These are phyloP conservation scores for Artemia franciscana DNA, from an alignment of 1,140 invertebrate genomes.

Conservation along the genomic window DNA sequence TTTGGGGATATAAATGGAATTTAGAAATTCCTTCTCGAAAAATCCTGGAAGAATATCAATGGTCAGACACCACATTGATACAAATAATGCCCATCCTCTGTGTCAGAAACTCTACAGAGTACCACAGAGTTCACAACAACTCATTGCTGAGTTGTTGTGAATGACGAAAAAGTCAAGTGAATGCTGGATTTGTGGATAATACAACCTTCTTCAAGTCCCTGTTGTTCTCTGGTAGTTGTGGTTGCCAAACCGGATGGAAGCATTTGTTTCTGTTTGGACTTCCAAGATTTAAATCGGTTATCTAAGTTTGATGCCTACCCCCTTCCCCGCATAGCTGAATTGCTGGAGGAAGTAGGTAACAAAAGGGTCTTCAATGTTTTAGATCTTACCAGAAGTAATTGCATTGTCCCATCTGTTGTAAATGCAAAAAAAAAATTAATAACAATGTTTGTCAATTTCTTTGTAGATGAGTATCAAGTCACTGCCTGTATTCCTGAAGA, in stretches of 20 bases:
- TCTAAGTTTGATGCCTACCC: constrained; percentile 25
- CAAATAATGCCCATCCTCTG: background rate
- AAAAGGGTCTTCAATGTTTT: too few relatives aligned
- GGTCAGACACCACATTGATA: background rate
- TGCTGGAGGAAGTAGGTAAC: too few relatives aligned
- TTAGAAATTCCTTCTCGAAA: background rate
- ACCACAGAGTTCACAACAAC: background rate
- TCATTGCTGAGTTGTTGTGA: too few relatives aligned
- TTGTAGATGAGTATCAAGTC: too few relatives aligned
- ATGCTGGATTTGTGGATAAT: constrained; percentile 18
- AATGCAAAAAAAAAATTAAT: too few relatives aligned
- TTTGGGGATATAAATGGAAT: too few relatives aligned
- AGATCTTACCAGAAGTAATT: too few relatives aligned
- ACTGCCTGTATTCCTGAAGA: too few relatives aligned
- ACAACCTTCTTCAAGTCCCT: constrained; percentile 13
- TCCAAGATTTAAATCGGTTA: constrained; percentile 17
- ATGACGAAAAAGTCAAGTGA: constrained; percentile 17
- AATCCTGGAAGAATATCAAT: background rate
- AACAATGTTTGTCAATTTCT: too few relatives aligned
- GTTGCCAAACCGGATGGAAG: constrained; percentile 6
- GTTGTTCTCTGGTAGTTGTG: constrained; percentile 3
- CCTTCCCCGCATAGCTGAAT: constrained; percentile 24
- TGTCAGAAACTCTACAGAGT: background rate
- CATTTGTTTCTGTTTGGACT: constrained; percentile 9
- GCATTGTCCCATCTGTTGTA: too few relatives aligned